These are phyloP conservation scores for Brienomyrus longianalis DNA, from an alignment of 2,113 vertebrate species.

Conservation along the genomic window DNA sequence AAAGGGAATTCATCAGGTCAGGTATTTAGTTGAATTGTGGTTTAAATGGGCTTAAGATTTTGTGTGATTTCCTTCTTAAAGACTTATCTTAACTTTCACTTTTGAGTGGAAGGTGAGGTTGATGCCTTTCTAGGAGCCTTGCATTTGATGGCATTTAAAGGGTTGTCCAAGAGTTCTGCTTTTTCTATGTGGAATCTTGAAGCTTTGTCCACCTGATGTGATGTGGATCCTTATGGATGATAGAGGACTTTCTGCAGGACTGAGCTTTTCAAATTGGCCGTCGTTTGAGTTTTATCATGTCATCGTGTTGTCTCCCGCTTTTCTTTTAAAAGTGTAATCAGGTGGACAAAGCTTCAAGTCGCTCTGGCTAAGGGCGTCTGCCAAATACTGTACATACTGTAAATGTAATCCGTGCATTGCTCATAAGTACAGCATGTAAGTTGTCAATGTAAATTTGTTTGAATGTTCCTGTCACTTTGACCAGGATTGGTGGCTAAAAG, in stretches of 20 bases:
- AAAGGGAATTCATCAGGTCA: neutral
- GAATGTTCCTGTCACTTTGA: neutral
- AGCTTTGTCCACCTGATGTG: neutral
- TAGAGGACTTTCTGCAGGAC: neutral
- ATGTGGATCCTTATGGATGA: neutral
- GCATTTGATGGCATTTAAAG: neutral
- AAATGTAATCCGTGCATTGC: neutral
- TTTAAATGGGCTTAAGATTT: neutral
- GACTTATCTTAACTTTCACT: neutral
- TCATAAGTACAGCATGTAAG: neutral
- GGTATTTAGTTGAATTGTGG: neutral
- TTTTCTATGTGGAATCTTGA: neutral
- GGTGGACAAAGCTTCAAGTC: too few relatives aligned
- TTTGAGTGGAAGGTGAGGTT: neutral
- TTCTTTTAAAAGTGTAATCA: neutral
- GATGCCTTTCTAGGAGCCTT: neutral
- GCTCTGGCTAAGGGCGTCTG: too few relatives aligned
- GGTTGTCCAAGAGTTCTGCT: neutral
- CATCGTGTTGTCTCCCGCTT: neutral
- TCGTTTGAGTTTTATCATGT: neutral
- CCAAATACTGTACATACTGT: too few relatives aligned
- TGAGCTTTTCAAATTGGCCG: neutral
- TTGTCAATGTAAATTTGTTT: neutral
- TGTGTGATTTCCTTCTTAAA: neutral
- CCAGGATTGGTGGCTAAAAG: neutral